These are phyloP conservation scores for Laothoe populi DNA, from an alignment of 2,888 invertebrate species.

Conservation along the genomic window DNA sequence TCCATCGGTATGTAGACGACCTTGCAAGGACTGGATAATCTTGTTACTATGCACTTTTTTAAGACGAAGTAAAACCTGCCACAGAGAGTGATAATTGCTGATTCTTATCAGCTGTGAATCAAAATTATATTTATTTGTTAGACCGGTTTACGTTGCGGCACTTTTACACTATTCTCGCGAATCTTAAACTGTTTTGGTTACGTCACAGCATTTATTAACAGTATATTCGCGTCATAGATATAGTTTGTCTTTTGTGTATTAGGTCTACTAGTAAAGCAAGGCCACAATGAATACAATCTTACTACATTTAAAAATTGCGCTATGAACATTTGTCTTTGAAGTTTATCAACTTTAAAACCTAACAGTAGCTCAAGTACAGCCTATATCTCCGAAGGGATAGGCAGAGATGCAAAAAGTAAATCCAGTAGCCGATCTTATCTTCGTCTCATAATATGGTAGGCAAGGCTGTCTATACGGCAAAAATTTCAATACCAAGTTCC, in stretches of 20 bases:
- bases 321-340: no score
- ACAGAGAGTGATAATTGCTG: background rate
- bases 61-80: slow-evolving; percentile 5
- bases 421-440: no score
- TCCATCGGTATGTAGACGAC: slow-evolving; percentile 24
- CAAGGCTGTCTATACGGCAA: no score
- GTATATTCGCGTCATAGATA: background rate
- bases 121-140: background rate
- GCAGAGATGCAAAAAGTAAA: no score
- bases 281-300: no score
- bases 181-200: background rate
- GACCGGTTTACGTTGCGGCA: background rate
- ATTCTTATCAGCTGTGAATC: background rate
- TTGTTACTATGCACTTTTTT: slow-evolving; percentile 28
- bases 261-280: background rate
- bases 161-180: background rate
- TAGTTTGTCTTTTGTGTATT: background rate
- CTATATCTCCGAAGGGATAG: no score
- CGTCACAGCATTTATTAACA: background rate
- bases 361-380: no score
- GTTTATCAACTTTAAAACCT: no score
- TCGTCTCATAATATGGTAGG: no score
- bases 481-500: no score
- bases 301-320: no score
- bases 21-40: slow-evolving; percentile 21